Percentiles rank a stretch among this genome's conserved stretches.
Conservation (phyloP, 2,797 vertebrate species). For the Mus caroli region DNA sequence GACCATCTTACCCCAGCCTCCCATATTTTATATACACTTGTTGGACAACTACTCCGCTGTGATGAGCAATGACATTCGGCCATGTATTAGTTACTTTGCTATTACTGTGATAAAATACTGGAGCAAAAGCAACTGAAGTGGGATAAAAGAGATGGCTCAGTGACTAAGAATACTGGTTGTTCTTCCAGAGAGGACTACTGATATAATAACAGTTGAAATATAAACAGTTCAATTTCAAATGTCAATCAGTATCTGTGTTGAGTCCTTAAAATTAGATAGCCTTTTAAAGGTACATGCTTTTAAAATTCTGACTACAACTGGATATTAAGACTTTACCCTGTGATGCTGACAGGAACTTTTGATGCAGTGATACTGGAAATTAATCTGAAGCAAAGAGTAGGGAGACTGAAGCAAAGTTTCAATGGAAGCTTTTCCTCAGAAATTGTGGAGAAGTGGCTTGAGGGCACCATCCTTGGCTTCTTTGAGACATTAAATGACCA, state of each 20-base stretch:
- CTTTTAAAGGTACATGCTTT: background rate
- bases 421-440: background rate
- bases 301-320: background rate
- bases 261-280: background rate
- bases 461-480: background rate
- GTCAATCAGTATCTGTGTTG: background rate
- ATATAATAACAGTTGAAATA: background rate
- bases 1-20: background rate
- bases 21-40: background rate
- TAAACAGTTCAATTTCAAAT: slow-evolving; percentile 54
- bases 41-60: background rate
- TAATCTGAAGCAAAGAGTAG: background rate
- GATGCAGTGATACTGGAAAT: background rate
- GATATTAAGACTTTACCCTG: slow-evolving; percentile 16
- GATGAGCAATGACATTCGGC: background rate
- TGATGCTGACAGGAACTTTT: background rate
- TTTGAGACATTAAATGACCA: background rate
- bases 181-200: background rate
- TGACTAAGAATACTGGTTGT: background rate
- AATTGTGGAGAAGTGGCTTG: too few species aligned
- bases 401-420: background rate
- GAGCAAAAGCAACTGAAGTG: background rate
- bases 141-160: background rate
- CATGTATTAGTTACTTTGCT: background rate
- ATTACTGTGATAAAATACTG: background rate